Evolutionary conservation across 2,888 invertebrate species (phyloP).

Genomic region (Abrostola triplasia): DNA sequence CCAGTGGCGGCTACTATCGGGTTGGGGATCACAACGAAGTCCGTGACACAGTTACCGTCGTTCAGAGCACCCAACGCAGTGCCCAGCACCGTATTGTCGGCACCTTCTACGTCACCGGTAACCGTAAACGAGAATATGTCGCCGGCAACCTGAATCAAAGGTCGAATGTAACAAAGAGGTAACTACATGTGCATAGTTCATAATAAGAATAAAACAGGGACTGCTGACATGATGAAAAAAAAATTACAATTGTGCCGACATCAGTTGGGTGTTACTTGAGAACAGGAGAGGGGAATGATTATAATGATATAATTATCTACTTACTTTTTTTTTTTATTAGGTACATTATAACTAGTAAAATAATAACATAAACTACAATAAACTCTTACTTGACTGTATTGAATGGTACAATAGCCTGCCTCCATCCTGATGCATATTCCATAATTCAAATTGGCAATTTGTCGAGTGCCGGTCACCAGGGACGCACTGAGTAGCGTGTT

Average conservation of each 20-base stretch:
- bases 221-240: too few species aligned
- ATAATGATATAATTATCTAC: too few species aligned
- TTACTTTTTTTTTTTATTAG: too few species aligned
- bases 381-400: slow-evolving; percentile 87
- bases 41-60: slow-evolving; percentile 90
- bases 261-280: too few species aligned
- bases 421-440: slow-evolving; percentile 93
- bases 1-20: slow-evolving; percentile 84
- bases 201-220: too few species aligned
- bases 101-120: slow-evolving; percentile 91
- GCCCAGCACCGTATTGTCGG: slow-evolving; percentile 89
- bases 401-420: slow-evolving; percentile 92
- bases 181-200: too few species aligned
- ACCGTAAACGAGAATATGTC: slow-evolving; percentile 91
- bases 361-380: neutral
- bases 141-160: slow-evolving; percentile 62
- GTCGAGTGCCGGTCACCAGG: slow-evolving; percentile 90
- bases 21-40: slow-evolving; percentile 93
- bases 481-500: slow-evolving; percentile 87
- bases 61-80: slow-evolving; percentile 87
- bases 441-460: slow-evolving; percentile 92
- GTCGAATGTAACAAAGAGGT: neutral
- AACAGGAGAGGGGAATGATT: too few species aligned
- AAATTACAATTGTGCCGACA: too few species aligned
- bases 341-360: too few species aligned